These are phyloP conservation scores for Cantharis rustica DNA, from an alignment of 2,888 invertebrate species.

Conservation along the genomic window DNA sequence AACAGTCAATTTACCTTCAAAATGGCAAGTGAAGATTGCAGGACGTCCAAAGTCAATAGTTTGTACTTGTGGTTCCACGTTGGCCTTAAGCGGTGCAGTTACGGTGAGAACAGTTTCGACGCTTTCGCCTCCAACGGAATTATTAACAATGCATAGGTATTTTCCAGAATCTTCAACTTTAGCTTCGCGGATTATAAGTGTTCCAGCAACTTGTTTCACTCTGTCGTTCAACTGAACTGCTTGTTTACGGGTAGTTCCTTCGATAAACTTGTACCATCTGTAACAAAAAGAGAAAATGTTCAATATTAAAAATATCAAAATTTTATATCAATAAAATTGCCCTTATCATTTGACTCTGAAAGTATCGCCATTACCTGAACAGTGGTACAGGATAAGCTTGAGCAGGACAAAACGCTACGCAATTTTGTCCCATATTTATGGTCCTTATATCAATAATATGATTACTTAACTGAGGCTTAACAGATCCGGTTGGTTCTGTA, in stretches of 20 bases:
- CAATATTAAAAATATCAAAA: background rate
- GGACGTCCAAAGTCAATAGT: slow-evolving; percentile 93
- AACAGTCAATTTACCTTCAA: slow-evolving; percentile 62
- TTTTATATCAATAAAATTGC: background rate
- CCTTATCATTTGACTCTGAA: background rate
- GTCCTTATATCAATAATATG: slow-evolving; percentile 59
- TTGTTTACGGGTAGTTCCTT: slow-evolving; percentile 83
- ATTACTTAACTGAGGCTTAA: slow-evolving; percentile 67
- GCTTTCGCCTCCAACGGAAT: slow-evolving; percentile 91
- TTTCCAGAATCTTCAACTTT: slow-evolving; percentile 92
- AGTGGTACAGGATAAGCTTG: slow-evolving; percentile 76
- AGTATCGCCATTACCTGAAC: slow-evolving; percentile 67
- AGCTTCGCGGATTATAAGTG: slow-evolving; percentile 89
- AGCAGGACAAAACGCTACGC: slow-evolving; percentile 71
- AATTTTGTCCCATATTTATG: slow-evolving; percentile 47
- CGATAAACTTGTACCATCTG: slow-evolving; percentile 95
- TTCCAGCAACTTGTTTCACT: slow-evolving; percentile 91
- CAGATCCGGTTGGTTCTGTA: slow-evolving; percentile 71
- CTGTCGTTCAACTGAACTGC: slow-evolving; percentile 89
- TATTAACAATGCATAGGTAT: slow-evolving; percentile 93
- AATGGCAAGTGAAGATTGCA: slow-evolving; percentile 89
- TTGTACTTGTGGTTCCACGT: slow-evolving; percentile 85
- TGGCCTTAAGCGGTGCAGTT: slow-evolving; percentile 85
- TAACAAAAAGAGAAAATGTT: slow-evolving; percentile 57
- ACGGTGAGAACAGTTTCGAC: slow-evolving; percentile 92